Percentiles rank a stretch among this genome's conserved stretches.
phyloP scores from a whole-genome alignment of 2,113 vertebrate genomes.

The Perccottus glenii region DNA sequence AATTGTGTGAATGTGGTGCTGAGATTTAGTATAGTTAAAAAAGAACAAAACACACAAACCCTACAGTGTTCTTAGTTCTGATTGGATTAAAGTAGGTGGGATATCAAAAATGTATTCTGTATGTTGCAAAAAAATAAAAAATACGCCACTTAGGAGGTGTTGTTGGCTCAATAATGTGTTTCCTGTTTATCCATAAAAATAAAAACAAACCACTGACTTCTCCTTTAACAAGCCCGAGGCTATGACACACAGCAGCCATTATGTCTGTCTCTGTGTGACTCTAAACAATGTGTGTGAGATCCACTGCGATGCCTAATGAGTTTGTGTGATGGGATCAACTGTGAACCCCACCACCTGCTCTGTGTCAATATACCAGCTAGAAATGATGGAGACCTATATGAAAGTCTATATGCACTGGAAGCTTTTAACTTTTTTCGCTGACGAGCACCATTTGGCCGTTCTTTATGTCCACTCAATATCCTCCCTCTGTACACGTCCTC shows the following conservation, averaged over 20 bases:
- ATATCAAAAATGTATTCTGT: no score
- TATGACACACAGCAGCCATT: not conserved
- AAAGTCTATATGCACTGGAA: constrained; percentile 31
- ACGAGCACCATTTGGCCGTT: constrained; percentile 23
- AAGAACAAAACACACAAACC: no score
- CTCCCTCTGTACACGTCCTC: constrained; percentile 5
- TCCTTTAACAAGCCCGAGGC: not conserved
- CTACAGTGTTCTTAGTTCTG: not conserved
- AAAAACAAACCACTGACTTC: no score
- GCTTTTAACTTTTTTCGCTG: constrained; percentile 42
- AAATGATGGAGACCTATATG: constrained; percentile 38
- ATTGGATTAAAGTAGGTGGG: no score
- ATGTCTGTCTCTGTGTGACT: constrained; percentile 8
- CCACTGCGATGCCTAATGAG: constrained; percentile 15
- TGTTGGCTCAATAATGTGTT: no score
- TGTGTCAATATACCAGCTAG: constrained; percentile 30
- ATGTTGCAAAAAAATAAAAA: no score
- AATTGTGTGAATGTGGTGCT: not conserved
- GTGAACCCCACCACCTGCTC: constrained; percentile 29
- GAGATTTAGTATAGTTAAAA: not conserved
- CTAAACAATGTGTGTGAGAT: constrained; percentile 14
- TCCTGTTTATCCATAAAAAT: no score
- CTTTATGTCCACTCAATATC: constrained; percentile 31
- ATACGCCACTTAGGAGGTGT: no score
- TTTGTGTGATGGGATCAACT: constrained; percentile 17